Conservation (phyloP, 2,113 vertebrate genomes). For the Ariopsis seemanni region DNA sequence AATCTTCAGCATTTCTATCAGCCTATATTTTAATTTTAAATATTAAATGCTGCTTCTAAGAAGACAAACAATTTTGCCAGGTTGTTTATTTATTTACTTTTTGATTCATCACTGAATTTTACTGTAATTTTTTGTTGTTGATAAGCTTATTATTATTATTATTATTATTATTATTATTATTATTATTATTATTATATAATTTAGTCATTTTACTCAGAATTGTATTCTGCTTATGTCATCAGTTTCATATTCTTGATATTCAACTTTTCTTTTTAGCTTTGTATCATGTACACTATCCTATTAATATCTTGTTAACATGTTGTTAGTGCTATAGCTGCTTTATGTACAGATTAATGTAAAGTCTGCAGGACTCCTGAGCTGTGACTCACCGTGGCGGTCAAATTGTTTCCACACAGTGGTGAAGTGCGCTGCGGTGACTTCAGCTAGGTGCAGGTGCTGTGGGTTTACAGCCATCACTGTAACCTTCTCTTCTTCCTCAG, state of each 20-base stretch:
- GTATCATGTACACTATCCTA: neutral
- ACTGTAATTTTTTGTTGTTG: neutral
- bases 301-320: neutral
- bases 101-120: neutral
- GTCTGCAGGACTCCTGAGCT: neutral
- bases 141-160: neutral
- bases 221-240: no score
- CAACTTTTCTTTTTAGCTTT: no score
- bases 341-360: neutral
- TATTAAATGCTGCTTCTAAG: neutral
- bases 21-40: neutral
- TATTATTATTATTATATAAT: no score
- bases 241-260: no score
- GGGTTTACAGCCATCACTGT: conserved; percentile 78
- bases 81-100: neutral
- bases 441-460: conserved; percentile 87
- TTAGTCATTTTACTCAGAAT: no score
- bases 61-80: neutral
- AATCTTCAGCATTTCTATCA: neutral
- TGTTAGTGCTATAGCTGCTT: neutral
- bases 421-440: conserved; percentile 92
- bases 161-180: no score
- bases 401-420: conserved; percentile 95
- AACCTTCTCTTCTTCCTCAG: conserved; percentile 32
- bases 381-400: conserved; percentile 87